These are phyloP conservation scores for Habrosyne pyritoides DNA, from an alignment of 2,888 invertebrate species.

Conservation along the genomic window DNA sequence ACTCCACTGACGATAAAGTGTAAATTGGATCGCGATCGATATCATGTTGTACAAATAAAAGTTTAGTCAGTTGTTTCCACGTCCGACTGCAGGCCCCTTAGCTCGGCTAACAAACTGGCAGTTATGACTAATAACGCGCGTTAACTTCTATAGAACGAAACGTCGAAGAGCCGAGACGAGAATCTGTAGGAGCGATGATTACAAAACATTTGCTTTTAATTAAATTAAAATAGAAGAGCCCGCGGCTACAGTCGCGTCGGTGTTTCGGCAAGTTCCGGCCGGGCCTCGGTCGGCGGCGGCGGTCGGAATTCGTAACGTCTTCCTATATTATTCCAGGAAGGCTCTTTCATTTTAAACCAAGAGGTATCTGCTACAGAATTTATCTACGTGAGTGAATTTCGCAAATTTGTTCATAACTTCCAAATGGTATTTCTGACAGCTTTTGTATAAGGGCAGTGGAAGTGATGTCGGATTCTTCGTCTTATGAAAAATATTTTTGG, in stretches of 20 bases:
- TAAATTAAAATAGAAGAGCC: constrained; percentile 1
- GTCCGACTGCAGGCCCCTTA: background rate
- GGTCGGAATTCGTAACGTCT: constrained; percentile 22
- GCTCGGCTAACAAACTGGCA: background rate
- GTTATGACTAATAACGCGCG: background rate
- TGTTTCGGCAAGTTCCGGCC: background rate
- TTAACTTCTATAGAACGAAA: constrained; percentile 1
- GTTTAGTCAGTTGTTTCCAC: background rate
- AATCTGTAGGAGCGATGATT: constrained; percentile 2
- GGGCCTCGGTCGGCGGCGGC: background rate
- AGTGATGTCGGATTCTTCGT: constrained; percentile 5
- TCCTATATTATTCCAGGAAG: constrained; percentile 12
- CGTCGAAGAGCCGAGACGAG: background rate
- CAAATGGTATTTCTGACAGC: constrained; percentile 15
- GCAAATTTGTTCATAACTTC: constrained; percentile 29
- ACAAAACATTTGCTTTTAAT: constrained; percentile 6
- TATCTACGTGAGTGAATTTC: constrained; percentile 34
- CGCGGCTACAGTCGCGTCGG: constrained; percentile 3
- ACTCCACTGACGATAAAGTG: background rate
- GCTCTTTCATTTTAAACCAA: constrained; percentile 20
- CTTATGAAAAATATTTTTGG: background rate
- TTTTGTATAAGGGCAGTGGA: constrained; percentile 9
- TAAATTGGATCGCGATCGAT: constrained; percentile 2
- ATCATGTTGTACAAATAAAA: background rate
- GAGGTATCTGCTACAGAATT: constrained; percentile 20